Conservation (phyloP, 2,797 vertebrate genomes). For the Ctenosaura bakeri region DNA sequence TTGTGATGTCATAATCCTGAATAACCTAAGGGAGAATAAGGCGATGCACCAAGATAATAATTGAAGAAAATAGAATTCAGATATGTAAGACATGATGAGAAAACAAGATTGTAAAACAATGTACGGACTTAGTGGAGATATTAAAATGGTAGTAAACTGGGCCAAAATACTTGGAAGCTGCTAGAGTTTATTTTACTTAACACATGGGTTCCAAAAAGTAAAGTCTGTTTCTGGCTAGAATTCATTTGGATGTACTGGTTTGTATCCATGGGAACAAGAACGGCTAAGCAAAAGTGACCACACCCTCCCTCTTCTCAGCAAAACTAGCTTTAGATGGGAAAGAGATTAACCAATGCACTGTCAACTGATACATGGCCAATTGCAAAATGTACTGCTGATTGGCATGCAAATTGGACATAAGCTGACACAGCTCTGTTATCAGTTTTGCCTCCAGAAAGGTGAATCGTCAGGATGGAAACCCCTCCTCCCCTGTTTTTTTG, state of each 20-base stretch:
- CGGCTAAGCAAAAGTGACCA: not conserved
- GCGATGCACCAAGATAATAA: not conserved
- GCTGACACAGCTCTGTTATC: not conserved
- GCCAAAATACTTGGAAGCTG: constrained; percentile 17
- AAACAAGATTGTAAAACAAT: constrained; percentile 11
- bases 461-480: not conserved
- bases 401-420: not conserved
- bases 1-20: not conserved
- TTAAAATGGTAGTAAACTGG: not conserved
- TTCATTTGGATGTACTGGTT: constrained; percentile 9
- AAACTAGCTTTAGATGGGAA: constrained; percentile 6
- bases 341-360: not conserved
- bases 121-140: constrained; percentile 14
- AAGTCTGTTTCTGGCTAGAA: constrained; percentile 25
- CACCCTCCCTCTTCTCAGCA: not conserved
- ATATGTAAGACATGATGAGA: not conserved
- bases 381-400: not conserved
- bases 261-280: constrained; percentile 17
- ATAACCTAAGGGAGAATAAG: constrained; percentile 8
- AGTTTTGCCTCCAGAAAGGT: not conserved
- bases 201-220: constrained; percentile 22
- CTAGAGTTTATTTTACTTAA: constrained; percentile 19
- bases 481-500: not conserved
- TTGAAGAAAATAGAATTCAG: not conserved
- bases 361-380: not conserved